Conservation (phyloP, 2,113 vertebrate genomes). For the Gobius niger region DNA sequence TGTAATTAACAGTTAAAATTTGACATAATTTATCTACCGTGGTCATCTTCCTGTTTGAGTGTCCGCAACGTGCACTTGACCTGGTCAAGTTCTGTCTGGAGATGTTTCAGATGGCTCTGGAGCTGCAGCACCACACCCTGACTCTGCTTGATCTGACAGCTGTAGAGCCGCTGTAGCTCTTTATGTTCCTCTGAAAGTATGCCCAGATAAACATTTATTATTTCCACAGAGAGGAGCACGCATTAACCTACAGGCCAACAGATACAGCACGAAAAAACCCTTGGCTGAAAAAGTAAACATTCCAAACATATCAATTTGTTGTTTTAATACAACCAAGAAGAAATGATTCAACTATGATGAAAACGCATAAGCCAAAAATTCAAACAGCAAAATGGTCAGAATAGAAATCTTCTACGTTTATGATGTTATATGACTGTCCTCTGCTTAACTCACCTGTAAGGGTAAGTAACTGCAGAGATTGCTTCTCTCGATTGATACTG, state of each 20-base stretch:
- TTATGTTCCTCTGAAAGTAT: conserved; percentile 76
- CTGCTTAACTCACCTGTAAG: conserved; percentile 75
- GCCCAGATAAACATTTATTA: conserved; percentile 36
- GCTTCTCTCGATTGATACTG: conserved; percentile 68
- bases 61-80: conserved; percentile 74
- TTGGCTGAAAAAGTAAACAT: conserved; percentile 57
- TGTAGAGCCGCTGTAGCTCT: conserved; percentile 73
- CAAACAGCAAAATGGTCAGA: background rate
- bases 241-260: conserved; percentile 23
- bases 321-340: conserved; percentile 38
- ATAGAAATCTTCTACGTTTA: background rate
- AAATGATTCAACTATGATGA: conserved; percentile 41
- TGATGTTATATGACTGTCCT: background rate
- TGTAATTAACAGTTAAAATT: conserved; percentile 25
- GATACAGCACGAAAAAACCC: conserved; percentile 30
- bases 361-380: too few relatives aligned
- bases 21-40: conserved; percentile 69
- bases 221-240: conserved; percentile 17
- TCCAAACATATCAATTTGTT: conserved; percentile 46
- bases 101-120: conserved; percentile 72
- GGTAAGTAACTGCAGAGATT: conserved; percentile 58
- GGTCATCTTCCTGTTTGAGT: conserved; percentile 76
- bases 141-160: conserved; percentile 71
- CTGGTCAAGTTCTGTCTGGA: conserved; percentile 75
- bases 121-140: conserved; percentile 74